Base-by-base conservation (phyloP, 2,888 invertebrate genomes). In the Polymixis lichenea region DNA sequence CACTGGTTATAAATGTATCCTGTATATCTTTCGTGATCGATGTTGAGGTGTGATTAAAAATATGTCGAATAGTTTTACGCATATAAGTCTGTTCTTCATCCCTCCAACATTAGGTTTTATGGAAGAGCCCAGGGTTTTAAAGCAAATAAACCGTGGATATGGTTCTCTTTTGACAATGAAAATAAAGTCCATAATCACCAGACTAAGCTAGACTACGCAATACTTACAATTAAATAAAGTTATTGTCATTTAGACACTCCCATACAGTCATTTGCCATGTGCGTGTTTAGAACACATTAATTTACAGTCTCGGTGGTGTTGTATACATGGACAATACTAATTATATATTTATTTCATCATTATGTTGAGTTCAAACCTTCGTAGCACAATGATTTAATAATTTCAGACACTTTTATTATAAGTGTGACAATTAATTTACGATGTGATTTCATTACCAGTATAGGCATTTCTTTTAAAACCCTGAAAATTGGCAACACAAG, bases 201-300 rank as follows among this genome's bases (percentile, higher is more conserved):
- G 28, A 46, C 53, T 28, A 2, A n/a, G 7, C 25, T 28, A 72
- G 38, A 49, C 49, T 15, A 53, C n/a, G 15, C 28, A 66, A 51
- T n/a, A 60, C 25, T 58, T 46, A 53, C 6, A 62, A 68, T 74
- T 56, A 74, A 62, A 62, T 64, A 28, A 75, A 68, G 11, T 46
- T 58, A 58, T 64, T 68, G 25, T 65, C 32, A 55, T 65, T 43
- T n/a, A 22, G 56, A 56, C 56, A 73, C 72, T 65, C 65, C 38
- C 38, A 53, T 69, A 66, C n/a, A 69, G n/a, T 46, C 28, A 69
- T 72, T 65, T 65, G 61, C 32, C 62, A 53, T 25, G n/a, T 73
- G 65, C 82, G 82, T 81, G 78, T 56, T 60, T 53, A 66, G 32
- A 25, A 55, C 51, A 56, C 68, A 69, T 81, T 82, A 46, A 69